These are phyloP conservation scores for Lymantria dispar DNA, from an alignment of 2,888 invertebrate species.

Conservation along the genomic window DNA sequence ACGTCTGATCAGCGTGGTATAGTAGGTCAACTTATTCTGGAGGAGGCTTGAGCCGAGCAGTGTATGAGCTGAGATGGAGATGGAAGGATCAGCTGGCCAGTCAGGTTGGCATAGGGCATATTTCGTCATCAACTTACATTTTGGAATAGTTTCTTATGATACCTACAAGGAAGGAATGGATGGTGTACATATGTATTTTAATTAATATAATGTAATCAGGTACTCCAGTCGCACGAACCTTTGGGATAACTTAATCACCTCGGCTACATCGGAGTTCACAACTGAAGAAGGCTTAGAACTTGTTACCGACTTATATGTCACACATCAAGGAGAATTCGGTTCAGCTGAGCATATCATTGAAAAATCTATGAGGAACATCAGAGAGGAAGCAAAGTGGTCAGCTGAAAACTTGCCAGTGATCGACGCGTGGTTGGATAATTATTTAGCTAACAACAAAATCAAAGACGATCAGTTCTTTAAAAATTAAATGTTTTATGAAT, in stretches of 20 bases:
- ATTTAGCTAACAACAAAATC: slow-evolving; percentile 42
- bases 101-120: too few relatives aligned
- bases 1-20: too few relatives aligned
- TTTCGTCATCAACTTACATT: too few relatives aligned
- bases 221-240: slow-evolving; percentile 86
- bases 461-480: slow-evolving; percentile 43
- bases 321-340: slow-evolving; percentile 86
- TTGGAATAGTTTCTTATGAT: too few relatives aligned
- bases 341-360: slow-evolving; percentile 88
- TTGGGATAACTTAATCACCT: slow-evolving; percentile 89
- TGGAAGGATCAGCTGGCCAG: too few relatives aligned
- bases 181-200: neutral
- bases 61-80: too few relatives aligned
- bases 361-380: slow-evolving; percentile 87
- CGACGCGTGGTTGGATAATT: slow-evolving; percentile 85
- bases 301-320: slow-evolving; percentile 85
- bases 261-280: slow-evolving; percentile 89
- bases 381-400: slow-evolving; percentile 90
- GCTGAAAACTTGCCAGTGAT: slow-evolving; percentile 89
- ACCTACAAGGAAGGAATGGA: too few relatives aligned
- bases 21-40: too few relatives aligned
- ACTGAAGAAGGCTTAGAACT: slow-evolving; percentile 88
- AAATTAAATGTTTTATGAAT: slow-evolving; percentile 17
- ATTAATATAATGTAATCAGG: slow-evolving; percentile 57
- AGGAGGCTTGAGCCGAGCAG: too few relatives aligned